These are phyloP conservation scores for Sebastes cheni DNA, from an alignment of 2,797 vertebrate species.

Conservation along the genomic window DNA sequence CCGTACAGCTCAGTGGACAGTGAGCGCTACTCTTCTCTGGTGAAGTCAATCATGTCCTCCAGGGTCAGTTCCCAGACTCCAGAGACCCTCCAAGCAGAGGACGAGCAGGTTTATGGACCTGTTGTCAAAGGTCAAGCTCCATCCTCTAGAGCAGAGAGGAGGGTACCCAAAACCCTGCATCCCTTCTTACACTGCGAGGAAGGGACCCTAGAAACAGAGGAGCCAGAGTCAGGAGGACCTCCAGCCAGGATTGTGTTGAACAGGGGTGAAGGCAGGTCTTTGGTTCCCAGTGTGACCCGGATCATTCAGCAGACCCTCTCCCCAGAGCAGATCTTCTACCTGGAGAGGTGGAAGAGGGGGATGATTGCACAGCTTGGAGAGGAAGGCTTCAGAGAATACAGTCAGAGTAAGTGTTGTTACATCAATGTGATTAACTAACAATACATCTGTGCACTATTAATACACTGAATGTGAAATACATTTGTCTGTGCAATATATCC, in stretches of 20 bases:
- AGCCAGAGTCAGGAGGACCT: slow-evolving; percentile 42
- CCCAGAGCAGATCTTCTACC: slow-evolving; percentile 85
- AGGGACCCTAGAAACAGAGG: slow-evolving; percentile 42
- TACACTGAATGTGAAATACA: too few species aligned
- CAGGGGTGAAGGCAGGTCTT: slow-evolving; percentile 52
- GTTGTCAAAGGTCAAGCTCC: slow-evolving; percentile 74
- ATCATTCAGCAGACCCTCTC: slow-evolving; percentile 92
- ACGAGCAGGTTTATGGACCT: slow-evolving; percentile 86
- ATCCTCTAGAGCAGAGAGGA: slow-evolving; percentile 42
- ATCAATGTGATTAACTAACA: background rate
- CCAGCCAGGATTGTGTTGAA: slow-evolving; percentile 82
- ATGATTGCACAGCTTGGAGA: slow-evolving; percentile 92
- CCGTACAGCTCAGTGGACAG: slow-evolving; percentile 87
- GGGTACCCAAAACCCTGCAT: slow-evolving; percentile 72
- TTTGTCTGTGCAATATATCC: too few species aligned
- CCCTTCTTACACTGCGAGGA: slow-evolving; percentile 79
- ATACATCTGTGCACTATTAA: too few species aligned
- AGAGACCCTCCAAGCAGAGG: slow-evolving; percentile 84
- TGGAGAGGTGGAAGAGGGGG: slow-evolving; percentile 92
- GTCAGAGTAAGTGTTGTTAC: slow-evolving; percentile 81
- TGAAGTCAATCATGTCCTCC: slow-evolving; percentile 84
- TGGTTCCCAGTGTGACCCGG: slow-evolving; percentile 89
- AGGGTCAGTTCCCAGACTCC: slow-evolving; percentile 84
- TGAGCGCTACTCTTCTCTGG: slow-evolving; percentile 87
- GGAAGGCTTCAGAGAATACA: slow-evolving; percentile 91